Evolutionary conservation across 2,888 invertebrate genomes (phyloP).

Genomic region (Portevinia maculata): DNA sequence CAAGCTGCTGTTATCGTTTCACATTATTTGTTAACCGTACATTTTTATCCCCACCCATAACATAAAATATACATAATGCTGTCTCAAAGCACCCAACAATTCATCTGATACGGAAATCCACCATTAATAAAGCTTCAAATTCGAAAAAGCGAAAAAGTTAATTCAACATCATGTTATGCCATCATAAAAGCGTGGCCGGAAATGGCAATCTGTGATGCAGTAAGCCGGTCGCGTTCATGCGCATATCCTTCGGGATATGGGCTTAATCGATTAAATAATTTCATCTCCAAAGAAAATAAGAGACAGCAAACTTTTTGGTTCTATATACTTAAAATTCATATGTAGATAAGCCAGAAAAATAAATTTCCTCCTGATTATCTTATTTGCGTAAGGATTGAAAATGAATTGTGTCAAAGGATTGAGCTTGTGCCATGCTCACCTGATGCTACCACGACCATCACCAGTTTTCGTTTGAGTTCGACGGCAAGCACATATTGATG

Average conservation of each 20-base stretch:
- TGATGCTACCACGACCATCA: background rate
- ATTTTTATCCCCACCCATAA: conserved; percentile 6
- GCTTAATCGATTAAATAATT: conserved; percentile 44
- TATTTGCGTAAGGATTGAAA: background rate
- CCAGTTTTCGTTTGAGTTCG: conserved; percentile 4
- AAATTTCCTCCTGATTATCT: conserved; percentile 3
- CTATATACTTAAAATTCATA: conserved; percentile 13
- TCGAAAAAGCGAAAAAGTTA: conserved; percentile 31
- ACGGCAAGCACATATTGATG: conserved; percentile 23
- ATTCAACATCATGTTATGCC: conserved; percentile 48
- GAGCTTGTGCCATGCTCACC: background rate
- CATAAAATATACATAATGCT: conserved; percentile 14
- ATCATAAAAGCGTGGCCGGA: conserved; percentile 46
- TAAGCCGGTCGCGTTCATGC: conserved; percentile 8
- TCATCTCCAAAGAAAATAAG: background rate
- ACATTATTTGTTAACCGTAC: conserved; percentile 42
- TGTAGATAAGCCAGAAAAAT: conserved; percentile 24
- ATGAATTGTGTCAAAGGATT: conserved; percentile 43
- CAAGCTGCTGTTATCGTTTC: conserved; percentile 28
- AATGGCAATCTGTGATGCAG: conserved; percentile 39
- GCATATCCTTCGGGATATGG: conserved; percentile 15
- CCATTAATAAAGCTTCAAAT: background rate
- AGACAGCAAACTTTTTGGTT: conserved; percentile 21
- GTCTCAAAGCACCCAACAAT: conserved; percentile 13
- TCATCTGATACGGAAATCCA: background rate